Evolutionary conservation across 2,888 invertebrate species (phyloP), one percentile per base, ranked within the genome.

Genomic region (Drosophila cognata): DNA sequence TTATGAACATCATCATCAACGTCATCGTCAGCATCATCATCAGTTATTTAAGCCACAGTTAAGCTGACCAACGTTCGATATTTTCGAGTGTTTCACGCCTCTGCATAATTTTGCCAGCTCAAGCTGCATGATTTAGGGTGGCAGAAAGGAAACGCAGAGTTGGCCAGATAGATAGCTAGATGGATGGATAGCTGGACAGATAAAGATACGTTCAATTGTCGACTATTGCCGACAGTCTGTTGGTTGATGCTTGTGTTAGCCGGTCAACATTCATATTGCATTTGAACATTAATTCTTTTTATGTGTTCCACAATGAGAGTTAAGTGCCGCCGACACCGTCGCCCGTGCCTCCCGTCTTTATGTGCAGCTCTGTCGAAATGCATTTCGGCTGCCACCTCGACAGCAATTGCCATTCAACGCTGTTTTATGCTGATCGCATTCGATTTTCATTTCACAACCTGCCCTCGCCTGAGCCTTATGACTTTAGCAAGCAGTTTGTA

Each of bases 241-340:
- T 28, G 56, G 48, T 41, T 38, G 28, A 18, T 50, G 53, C 69
- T 66, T 43, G 75, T 38, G 69, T 56, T 64, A 64, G 74, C 43
- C 58, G 62, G 60, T 76, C 68, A 58, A 74, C 88, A 86, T 89
- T 89, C 89, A 89, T 86, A 88, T 86, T 89, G 90, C 89, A 88
- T 86, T 88, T 89, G 82, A 81, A 82, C 84, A 83, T 86, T 88
- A 89, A 88, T 89, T 86, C 83, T 82, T 82, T 88, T 89, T 86
- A 88, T 85, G 84, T 81, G 79, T 63, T 81, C 74, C 74, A 79
- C 88, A 89, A 88, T 86, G 83, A 89, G 81, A 74, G 74, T 74
- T 86, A 82, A 86, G 86, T 86, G 88, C 68, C 66, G 55, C 62
- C 46, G n/a, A 38, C 13, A 48, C 62, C 46, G 13, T 38, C 13